Evolutionary conservation across 2,113 vertebrate species (phyloP), one percentile per base, ranked within the genome.

Genomic region (Anguilla rostrata): DNA sequence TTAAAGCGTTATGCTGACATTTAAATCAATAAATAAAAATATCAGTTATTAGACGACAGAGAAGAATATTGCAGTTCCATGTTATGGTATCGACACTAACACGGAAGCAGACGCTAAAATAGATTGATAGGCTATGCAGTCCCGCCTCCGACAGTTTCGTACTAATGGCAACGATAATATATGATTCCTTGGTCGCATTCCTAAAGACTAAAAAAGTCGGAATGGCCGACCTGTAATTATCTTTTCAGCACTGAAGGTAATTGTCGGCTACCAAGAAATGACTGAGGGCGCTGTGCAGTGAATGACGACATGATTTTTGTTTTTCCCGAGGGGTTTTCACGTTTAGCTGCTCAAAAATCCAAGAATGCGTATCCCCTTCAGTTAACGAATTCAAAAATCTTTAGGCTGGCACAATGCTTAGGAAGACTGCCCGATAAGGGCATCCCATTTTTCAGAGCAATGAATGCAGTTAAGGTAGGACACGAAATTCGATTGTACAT

Each of bases 291-390:
- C 63, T 84, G 34, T 71, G 57, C 39, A 40, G 5, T 26, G 26
- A 84, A 40, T 84, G 40, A 40, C 22, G 26, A 84, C n/a, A 84
- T 84, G 41, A 71, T 71, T 84, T 46, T n/a, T 43, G 4, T 84
- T 43, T 53, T 83, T 22, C 56, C 66, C 63, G 60, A 84, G 41
- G 41, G 60, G 26, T 71, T 75, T 75, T 57, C 12, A 53, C 49
- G 12, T 75, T n/a, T n/a, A 43, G 22, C 39, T 63, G 0, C 39
- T 18, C 26, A 53, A 40, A 85, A 43, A 20, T 29, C 34, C n/a
- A 85, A 85, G 39, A 49, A 66, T 22, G 71, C 41, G 40, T 29
- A 18, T 78, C 75, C 29, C 84, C 15, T 75, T 39, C 22, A 53
- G 66, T 85, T 78, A 85, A 53, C 66, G 60, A 20, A 66, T 22